Percentiles rank a stretch among this genome's conserved stretches.
phyloP scores from a whole-genome alignment of 2,888 invertebrate genomes.

The Drosophila vallismaia region DNA sequence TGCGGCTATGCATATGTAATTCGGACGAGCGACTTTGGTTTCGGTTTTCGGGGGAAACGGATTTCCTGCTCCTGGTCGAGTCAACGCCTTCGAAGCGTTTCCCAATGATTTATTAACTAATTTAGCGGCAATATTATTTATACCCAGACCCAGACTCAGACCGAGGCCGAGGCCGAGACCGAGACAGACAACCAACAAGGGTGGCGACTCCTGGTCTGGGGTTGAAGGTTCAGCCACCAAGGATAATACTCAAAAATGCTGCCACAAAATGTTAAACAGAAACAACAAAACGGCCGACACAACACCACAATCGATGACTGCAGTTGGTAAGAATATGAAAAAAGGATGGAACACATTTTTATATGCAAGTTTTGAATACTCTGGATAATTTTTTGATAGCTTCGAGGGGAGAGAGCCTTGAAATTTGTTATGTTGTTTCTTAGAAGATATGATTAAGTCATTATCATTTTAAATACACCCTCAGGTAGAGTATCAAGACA shows the following conservation, averaged over 20 bases:
- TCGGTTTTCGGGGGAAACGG: conserved; percentile 3
- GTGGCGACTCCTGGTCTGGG: conserved; percentile 1
- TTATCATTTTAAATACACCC: background rate
- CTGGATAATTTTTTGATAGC: no score
- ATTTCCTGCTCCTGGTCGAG: conserved; percentile 4
- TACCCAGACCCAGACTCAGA: conserved; percentile 26
- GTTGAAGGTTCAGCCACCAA: background rate
- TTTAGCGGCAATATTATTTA: conserved; percentile 68
- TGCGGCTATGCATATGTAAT: background rate
- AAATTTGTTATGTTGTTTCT: no score
- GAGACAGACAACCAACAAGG: conserved; percentile 15
- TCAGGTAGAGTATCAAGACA: conserved; percentile 20
- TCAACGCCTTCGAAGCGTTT: conserved; percentile 34
- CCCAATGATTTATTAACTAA: conserved; percentile 72
- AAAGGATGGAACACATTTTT: background rate
- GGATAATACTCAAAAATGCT: conserved; percentile 35
- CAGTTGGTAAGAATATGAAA: background rate
- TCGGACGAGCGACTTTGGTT: background rate
- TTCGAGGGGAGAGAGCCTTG: no score
- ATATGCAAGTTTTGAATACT: background rate
- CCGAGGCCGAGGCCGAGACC: background rate
- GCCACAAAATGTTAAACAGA: conserved; percentile 38
- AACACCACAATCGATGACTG: conserved; percentile 16
- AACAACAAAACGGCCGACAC: conserved; percentile 41
- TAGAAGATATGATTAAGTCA: background rate